Base-by-base conservation (phyloP, 2,888 invertebrate species). In the Meta bourneti region DNA sequence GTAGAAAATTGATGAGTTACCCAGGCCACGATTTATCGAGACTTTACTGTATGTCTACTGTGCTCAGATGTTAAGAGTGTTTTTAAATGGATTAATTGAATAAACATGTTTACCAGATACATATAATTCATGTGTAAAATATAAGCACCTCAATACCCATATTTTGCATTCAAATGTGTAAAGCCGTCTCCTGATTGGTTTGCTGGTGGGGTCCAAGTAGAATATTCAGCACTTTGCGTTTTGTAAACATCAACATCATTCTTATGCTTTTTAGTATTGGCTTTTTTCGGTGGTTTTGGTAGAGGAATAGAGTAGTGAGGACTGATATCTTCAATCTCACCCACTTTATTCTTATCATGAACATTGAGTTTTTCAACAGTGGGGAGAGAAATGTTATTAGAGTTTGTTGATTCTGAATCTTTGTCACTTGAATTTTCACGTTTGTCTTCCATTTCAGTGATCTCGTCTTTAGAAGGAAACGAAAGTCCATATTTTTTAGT, bases 111-210 rank as follows among this genome's bases (percentile, higher is more conserved):
- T 16, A 69, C 70, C 5, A 69, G 13, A 69, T 69, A 69, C n/a
- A 69, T 69, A 69, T 7, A 69, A 69, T n/a, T 7, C 34, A 69
- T 7, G 7, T 69, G 13, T 5, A 69, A 69, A 69, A 16, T 6
- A 74, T 20, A 74, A 74, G 34, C 5, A 20, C 8, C 8, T 96
- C 95, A 97, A 95, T 97, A 97, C 20, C 97, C 97, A 94, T 96
- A 96, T 95, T 97, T 97, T 70, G 97, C 96, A 95, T 97, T 97
- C 70, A 97, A 95, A 94, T 95, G 96, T 1, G 97, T 97, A 93
- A 96, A 96, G 7, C 97, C 97, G 95, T 97, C 97, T 0, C 97
- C 97, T 77, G 96, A 96, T 95, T 98, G 97, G 94, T 96, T 96
- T 93, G 93, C 94, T 0, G 98, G 98, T 6, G 98, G 97, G 72